Base-by-base conservation (phyloP, 2,888 invertebrate genomes). In the Seladonia tumulorum region DNA sequence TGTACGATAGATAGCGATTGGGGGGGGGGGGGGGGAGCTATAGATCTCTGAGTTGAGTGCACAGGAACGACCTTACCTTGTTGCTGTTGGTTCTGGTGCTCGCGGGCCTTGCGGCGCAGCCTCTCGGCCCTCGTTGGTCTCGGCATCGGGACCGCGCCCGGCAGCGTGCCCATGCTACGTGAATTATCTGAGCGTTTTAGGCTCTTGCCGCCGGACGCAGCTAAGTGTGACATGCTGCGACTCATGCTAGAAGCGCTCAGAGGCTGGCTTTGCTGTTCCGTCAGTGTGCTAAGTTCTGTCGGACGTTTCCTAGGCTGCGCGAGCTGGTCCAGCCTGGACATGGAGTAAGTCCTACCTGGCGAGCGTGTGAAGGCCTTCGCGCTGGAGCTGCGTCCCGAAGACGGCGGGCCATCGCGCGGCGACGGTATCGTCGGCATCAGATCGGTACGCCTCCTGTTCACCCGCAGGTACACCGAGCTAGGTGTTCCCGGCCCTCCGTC, bases 291-390 rank as follows among this genome's bases (percentile, higher is more conserved):
- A 91, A 93, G 93, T 88, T 92, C 93, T 82, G 92, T 91, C 85
- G 93, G 93, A 89, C 96, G 96, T 92, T 96, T 96, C 92, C 97
- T 96, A 90, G 97, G 97, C 95, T 97, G 97, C 92, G 97, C 96
- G 95, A 97, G 96, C 95, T 97, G 97, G 97, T 98, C 98, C 96
- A 98, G 97, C 93, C 98, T 97, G 94, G 98, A 98, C 98, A 98
- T 98, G 95, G 98, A 98, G 96, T 97, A 97, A 94, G 98, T 98
- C 97, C 98, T 98, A 97, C 97, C 97, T 97, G 97, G 97, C 86
- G 96, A 95, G 88, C 95, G 95, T 92, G 94, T 93, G 93, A 95
- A 94, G 92, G 94, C 93, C 93, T 94, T 96, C 91, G 94, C 90
- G 89, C 92, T 93, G 72, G 93, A 93, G 73, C 93, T 94, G 82